These are phyloP conservation scores for Eristalis pertinax DNA, from an alignment of 2,888 invertebrate species.

Conservation along the genomic window DNA sequence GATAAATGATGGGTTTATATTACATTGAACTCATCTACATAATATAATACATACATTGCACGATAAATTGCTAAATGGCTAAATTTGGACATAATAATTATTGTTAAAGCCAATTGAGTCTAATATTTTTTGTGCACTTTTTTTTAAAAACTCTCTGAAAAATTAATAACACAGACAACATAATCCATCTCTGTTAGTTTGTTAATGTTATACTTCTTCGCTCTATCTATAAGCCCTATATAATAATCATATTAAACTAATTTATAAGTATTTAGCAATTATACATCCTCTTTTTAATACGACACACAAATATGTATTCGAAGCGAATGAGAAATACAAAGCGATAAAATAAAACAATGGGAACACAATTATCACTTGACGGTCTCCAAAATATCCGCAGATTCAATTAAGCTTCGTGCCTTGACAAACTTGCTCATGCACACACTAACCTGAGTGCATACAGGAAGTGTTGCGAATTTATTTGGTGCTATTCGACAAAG, in stretches of 20 bases:
- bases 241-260: neutral
- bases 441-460: conserved; percentile 36
- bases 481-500: conserved; percentile 38
- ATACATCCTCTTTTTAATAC: conserved; percentile 19
- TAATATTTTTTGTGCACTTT: no score
- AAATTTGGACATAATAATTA: no score
- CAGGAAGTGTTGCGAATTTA: conserved; percentile 59
- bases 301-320: conserved; percentile 3
- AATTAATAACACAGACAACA: no score
- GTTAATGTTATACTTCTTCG: neutral
- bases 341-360: neutral
- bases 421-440: conserved; percentile 33
- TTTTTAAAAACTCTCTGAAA: no score
- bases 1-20: no score
- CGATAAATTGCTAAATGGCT: no score
- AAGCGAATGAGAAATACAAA: neutral
- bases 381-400: conserved; percentile 26
- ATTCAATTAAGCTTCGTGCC: conserved; percentile 3
- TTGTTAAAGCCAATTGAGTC: no score
- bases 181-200: no score
- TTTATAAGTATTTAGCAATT: conserved; percentile 21
- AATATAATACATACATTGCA: no score
- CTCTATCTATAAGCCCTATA: neutral
- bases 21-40: no score
- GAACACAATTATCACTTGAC: conserved; percentile 45